Evolutionary conservation across 2,113 vertebrate genomes (phyloP), one percentile per base, ranked within the genome.

Genomic region (Gymnobelideus leadbeateri): DNA sequence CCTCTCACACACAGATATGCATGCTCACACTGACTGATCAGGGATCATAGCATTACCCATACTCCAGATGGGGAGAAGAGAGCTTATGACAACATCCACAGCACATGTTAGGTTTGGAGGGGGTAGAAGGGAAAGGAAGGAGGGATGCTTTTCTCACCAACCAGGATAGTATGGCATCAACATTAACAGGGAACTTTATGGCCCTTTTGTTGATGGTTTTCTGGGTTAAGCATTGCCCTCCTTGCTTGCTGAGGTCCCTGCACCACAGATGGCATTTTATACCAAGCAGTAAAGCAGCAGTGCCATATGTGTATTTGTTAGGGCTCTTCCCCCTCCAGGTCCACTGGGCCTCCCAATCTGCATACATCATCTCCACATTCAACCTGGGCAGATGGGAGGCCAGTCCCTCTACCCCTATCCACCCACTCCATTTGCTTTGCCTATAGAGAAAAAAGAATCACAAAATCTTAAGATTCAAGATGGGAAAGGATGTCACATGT

Each of bases 261-360:
- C 92, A 90, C 92, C 94, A 94, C 98, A 98, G 98, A 98, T 97
- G 98, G 98, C 92, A 77, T 97, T 98, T 98, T 98, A 98, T 95
- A 94, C 93, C 68, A 43, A 96, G 95, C 51, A 31, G 94, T 97
- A 95, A 98, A 98, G 97, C 49, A 55, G 89, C 54, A 49, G 93
- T 93, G 94, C 94, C 98, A 97, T 98, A 97, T 97, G 98, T 98
- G 97, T 91, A 94, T 98, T 97, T 96, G 95, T 97, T 84, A 47
- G 92, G 97, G 55, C 96, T 97, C 94, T 8, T 37, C 90, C 95
- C 89, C 97, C 94, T 93, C 91, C 51, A 95, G 94, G 93, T 95
- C 96, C 43, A 26, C 91, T 91, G 95, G 95, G 96, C 50, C 52
- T 95, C 97, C 93, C 95, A 28, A 95, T 98, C 94, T 98, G 97